phyloP scores from a whole-genome alignment of 2,797 vertebrate genomes.

The Zenarchopterus dispar region DNA sequence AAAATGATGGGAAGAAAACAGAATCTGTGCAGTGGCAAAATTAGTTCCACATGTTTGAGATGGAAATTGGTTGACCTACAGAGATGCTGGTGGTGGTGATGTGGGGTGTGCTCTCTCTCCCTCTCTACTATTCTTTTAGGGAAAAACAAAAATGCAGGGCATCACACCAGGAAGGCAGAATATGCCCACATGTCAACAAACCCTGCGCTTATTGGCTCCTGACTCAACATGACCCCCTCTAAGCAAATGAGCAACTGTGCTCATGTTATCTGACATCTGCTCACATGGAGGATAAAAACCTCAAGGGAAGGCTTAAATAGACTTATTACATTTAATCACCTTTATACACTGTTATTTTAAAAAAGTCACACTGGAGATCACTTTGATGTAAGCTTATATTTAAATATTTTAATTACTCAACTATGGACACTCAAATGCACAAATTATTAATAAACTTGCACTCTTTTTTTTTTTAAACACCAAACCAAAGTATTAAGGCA shows the following conservation, averaged over 20 bases:
- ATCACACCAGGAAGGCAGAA: conserved; percentile 75
- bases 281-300: conserved; percentile 19
- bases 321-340: conserved; percentile 23
- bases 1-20: conserved; percentile 25
- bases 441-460: conserved; percentile 47
- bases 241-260: conserved; percentile 44
- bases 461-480: conserved; percentile 18
- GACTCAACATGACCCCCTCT: conserved; percentile 57
- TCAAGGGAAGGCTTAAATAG: conserved; percentile 13
- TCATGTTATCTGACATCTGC: conserved; percentile 50
- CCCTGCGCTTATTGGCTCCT: conserved; percentile 45
- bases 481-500: conserved; percentile 41
- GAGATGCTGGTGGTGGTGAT: conserved; percentile 72
- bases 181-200: conserved; percentile 74
- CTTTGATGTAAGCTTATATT: conserved; percentile 3
- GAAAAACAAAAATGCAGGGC: conserved; percentile 67
- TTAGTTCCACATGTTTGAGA: conserved; percentile 91
- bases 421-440: conserved; percentile 8
- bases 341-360: conserved; percentile 6
- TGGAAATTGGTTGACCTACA: conserved; percentile 85
- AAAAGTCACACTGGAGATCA: conserved; percentile 1
- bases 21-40: conserved; percentile 79
- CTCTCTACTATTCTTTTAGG: conserved; percentile 49
- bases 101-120: conserved; percentile 32
- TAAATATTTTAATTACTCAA: conserved; percentile 33